Evolutionary conservation across 1,140 invertebrate species (phyloP).

Genomic region (Lordiphosa clarofinis): DNA sequence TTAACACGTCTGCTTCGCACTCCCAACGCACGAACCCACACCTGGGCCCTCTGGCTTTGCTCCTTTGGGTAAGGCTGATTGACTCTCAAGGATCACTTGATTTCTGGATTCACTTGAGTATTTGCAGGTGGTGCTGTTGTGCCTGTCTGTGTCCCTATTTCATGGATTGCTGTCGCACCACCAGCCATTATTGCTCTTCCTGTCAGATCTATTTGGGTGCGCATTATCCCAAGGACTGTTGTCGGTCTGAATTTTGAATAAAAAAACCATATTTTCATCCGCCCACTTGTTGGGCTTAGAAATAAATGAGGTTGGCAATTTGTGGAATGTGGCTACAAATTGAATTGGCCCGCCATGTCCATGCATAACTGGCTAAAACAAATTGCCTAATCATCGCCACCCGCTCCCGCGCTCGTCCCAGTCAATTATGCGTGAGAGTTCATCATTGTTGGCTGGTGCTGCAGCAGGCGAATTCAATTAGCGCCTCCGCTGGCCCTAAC

Average conservation of each 20-base stretch:
- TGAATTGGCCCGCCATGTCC: conserved; percentile 9
- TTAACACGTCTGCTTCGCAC: conserved; percentile 13
- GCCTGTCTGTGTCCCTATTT: conserved; percentile 47
- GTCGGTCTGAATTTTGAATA: neutral
- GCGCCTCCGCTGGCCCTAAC: too few relatives aligned
- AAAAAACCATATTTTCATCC: neutral
- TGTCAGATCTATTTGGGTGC: conserved; percentile 44
- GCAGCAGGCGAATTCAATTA: conserved; percentile 31
- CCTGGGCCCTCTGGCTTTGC: conserved; percentile 39
- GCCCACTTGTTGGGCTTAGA: conserved; percentile 3
- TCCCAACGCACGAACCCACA: conserved; percentile 22
- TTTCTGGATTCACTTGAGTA: neutral
- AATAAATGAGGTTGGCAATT: conserved; percentile 10
- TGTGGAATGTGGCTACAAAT: conserved; percentile 9
- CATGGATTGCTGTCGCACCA: conserved; percentile 30
- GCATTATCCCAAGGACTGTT: conserved; percentile 33
- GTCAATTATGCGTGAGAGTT: conserved; percentile 9
- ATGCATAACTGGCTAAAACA: conserved; percentile 46
- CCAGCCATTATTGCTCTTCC: conserved; percentile 39
- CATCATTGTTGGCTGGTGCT: neutral
- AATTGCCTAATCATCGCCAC: conserved; percentile 50
- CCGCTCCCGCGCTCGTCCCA: neutral
- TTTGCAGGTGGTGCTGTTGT: conserved; percentile 48
- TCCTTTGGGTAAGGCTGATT: conserved; percentile 33
- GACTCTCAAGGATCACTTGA: neutral